Evolutionary conservation across 2,797 vertebrate species (phyloP).

Genomic region (Strix occidentalis): DNA sequence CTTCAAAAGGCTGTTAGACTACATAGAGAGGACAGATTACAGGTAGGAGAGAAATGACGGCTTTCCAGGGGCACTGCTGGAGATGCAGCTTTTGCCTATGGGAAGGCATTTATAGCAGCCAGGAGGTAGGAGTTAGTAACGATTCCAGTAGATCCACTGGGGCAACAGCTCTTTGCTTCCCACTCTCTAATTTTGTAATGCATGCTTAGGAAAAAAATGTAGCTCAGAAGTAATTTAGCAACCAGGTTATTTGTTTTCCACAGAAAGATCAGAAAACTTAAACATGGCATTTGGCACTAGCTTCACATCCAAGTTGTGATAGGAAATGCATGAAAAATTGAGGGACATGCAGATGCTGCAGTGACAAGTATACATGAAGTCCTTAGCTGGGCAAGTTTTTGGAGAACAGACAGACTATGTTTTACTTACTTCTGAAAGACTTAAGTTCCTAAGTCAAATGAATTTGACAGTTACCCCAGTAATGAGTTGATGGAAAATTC

Average conservation of each 20-base stretch:
- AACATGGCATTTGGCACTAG: not conserved
- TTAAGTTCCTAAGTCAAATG: not conserved
- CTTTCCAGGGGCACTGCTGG: not conserved
- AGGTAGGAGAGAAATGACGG: not conserved
- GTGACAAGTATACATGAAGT: not conserved
- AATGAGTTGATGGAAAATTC: not conserved
- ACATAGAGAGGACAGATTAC: not conserved
- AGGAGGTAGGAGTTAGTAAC: not conserved
- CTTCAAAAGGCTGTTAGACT: not conserved
- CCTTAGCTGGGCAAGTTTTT: not conserved
- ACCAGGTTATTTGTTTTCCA: not conserved
- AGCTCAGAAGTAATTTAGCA: not conserved
- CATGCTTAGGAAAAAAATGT: not conserved
- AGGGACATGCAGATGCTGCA: no score
- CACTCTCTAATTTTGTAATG: not conserved
- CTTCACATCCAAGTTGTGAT: not conserved
- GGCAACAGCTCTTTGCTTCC: not conserved
- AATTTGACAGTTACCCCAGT: not conserved
- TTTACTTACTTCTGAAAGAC: not conserved
- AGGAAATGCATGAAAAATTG: not conserved
- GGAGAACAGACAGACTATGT: not conserved
- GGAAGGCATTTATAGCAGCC: not conserved
- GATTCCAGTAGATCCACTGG: not conserved
- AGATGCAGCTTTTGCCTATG: not conserved
- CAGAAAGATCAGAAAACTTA: not conserved